phyloP scores from a whole-genome alignment of 2,797 vertebrate genomes.

The Selene dorsalis region DNA sequence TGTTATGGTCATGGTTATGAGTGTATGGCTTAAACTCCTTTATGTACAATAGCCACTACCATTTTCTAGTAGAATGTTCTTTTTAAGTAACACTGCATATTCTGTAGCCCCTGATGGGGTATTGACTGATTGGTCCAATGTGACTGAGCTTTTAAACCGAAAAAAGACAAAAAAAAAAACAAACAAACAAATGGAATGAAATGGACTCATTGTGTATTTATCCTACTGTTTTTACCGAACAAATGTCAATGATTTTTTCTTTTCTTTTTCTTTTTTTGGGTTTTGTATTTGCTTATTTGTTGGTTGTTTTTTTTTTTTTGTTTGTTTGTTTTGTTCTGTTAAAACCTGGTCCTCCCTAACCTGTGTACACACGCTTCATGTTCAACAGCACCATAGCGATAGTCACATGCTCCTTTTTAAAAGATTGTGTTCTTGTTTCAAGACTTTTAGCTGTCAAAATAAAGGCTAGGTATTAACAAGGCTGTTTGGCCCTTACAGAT shows the following conservation, averaged over 20 bases:
- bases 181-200: slow-evolving; percentile 71
- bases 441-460: slow-evolving; percentile 81
- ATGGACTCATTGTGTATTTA: slow-evolving; percentile 88
- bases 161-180: slow-evolving; percentile 24
- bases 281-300: slow-evolving; percentile 78
- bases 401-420: slow-evolving; percentile 64
- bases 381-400: slow-evolving; percentile 80
- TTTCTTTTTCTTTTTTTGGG: slow-evolving; percentile 66
- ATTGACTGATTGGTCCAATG: slow-evolving; percentile 80
- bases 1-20: slow-evolving; percentile 78
- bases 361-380: slow-evolving; percentile 76
- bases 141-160: slow-evolving; percentile 79
- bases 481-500: slow-evolving; percentile 72
- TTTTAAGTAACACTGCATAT: slow-evolving; percentile 83
- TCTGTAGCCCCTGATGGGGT: slow-evolving; percentile 74
- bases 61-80: slow-evolving; percentile 87
- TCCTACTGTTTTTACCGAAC: slow-evolving; percentile 89
- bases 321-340: slow-evolving; percentile 67
- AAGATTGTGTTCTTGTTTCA: slow-evolving; percentile 71
- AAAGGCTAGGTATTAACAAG: slow-evolving; percentile 84
- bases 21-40: slow-evolving; percentile 81
- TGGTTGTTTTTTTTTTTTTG: slow-evolving; percentile 66
- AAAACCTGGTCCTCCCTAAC: slow-evolving; percentile 76
- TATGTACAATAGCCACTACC: slow-evolving; percentile 84
- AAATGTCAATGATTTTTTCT: slow-evolving; percentile 79